Conservation (phyloP, 2,797 vertebrate species). For the Myotis daubentonii region DNA sequence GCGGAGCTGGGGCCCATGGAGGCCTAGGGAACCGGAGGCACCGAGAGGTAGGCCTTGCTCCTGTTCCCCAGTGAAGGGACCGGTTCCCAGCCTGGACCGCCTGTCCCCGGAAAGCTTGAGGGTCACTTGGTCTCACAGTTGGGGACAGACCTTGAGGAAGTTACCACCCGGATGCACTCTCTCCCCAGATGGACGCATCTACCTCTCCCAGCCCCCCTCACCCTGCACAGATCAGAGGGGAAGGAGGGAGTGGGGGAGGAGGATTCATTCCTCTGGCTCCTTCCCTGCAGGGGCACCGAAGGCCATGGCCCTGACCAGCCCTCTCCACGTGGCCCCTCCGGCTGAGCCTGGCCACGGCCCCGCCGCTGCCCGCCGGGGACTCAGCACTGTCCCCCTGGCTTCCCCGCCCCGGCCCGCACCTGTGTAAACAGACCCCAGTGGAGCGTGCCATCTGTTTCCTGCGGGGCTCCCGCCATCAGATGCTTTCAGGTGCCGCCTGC, state of each 20-base stretch:
- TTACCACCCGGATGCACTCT: background rate
- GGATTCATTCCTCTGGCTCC: background rate
- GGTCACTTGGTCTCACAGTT: background rate
- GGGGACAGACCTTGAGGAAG: background rate
- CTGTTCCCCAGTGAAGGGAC: background rate
- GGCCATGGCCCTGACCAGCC: background rate
- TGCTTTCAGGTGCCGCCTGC: constrained; percentile 16
- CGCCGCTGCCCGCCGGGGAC: background rate
- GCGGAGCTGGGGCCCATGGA: background rate
- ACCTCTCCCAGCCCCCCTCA: background rate
- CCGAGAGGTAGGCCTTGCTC: background rate
- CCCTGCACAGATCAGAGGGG: background rate
- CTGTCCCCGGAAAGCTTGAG: background rate
- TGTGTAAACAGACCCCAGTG: constrained; percentile 24
- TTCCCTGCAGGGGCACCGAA: background rate
- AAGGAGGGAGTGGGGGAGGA: background rate
- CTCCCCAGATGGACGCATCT: background rate
- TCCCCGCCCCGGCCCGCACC: background rate
- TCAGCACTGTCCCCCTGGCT: background rate
- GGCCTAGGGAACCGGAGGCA: background rate
- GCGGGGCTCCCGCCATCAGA: background rate
- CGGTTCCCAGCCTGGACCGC: background rate
- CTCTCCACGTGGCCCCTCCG: background rate
- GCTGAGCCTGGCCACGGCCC: background rate
- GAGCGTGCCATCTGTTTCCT: constrained; percentile 70